Percentiles rank a stretch among this genome's conserved stretches.
phyloP scores from a whole-genome alignment of 2,797 vertebrate genomes.

The Sebastes wilsoni region DNA sequence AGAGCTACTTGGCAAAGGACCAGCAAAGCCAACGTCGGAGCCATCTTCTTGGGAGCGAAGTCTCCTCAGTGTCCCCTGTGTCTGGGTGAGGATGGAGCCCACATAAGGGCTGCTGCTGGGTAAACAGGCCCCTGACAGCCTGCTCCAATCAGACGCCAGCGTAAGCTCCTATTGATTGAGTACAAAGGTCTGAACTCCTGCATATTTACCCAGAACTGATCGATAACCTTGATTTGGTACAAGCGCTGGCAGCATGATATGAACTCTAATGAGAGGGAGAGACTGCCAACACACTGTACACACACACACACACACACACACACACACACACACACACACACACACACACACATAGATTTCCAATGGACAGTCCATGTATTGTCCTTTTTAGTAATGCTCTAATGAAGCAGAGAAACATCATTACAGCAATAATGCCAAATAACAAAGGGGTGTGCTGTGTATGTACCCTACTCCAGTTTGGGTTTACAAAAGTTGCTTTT shows the following conservation, averaged over 20 bases:
- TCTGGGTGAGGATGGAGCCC: background rate
- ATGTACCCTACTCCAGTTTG: background rate
- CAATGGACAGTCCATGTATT: background rate
- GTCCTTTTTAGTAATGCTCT: background rate
- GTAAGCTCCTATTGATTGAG: slow-evolving; percentile 45
- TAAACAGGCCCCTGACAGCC: background rate
- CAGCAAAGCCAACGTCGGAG: slow-evolving; percentile 51
- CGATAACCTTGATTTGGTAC: slow-evolving; percentile 44
- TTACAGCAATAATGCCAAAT: background rate
- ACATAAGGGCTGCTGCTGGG: slow-evolving; percentile 1
- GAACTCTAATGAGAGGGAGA: slow-evolving; percentile 2
- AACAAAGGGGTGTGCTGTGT: background rate
- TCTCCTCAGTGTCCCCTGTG: slow-evolving; percentile 2
- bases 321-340: background rate
- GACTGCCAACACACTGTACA: background rate
- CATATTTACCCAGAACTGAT: slow-evolving; percentile 66
- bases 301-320: background rate
- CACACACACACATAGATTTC: background rate
- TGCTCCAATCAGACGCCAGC: slow-evolving; percentile 55
- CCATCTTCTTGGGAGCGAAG: slow-evolving; percentile 58
- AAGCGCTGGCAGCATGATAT: background rate
- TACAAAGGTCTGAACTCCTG: slow-evolving; percentile 66
- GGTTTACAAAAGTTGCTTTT: background rate
- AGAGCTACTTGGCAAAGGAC: slow-evolving; percentile 60
- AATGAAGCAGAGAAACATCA: background rate